Conservation (phyloP, 1,140 invertebrate genomes). For the Drosophila varians region DNA sequence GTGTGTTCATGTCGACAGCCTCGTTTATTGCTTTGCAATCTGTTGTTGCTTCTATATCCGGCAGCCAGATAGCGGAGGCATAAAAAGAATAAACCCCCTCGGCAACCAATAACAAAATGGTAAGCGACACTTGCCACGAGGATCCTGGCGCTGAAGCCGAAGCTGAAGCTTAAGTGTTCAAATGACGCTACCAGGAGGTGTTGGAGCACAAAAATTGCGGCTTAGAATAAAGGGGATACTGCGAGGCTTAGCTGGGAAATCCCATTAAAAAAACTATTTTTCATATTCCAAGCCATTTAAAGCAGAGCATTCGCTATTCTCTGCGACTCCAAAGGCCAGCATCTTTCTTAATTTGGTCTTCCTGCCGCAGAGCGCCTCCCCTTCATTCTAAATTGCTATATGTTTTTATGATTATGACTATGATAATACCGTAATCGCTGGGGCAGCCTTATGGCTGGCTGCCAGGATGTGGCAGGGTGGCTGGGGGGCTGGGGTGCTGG, state of each 20-base stretch:
- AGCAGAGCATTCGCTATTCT: slow-evolving; percentile 2
- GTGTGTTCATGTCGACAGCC: slow-evolving; percentile 31
- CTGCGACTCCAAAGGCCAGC: neutral
- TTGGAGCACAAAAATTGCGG: slow-evolving; percentile 20
- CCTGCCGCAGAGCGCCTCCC: slow-evolving; percentile 6
- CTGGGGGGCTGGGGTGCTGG: no score
- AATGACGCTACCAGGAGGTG: slow-evolving; percentile 8
- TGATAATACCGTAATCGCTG: slow-evolving; percentile 65
- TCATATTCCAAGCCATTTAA: neutral
- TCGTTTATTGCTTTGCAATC: slow-evolving; percentile 51
- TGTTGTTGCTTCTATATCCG: slow-evolving; percentile 66
- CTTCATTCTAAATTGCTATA: slow-evolving; percentile 15
- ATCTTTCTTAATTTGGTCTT: slow-evolving; percentile 29
- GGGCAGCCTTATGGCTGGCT: slow-evolving; percentile 33
- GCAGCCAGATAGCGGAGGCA: slow-evolving; percentile 53
- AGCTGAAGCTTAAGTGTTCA: slow-evolving; percentile 26
- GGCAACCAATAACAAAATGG: slow-evolving; percentile 33
- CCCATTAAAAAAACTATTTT: neutral
- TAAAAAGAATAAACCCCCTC: slow-evolving; percentile 39
- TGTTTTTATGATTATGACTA: slow-evolving; percentile 76
- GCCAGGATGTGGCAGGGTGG: no score
- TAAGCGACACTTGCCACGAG: slow-evolving; percentile 43
- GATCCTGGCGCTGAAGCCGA: no score
- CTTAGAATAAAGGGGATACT: slow-evolving; percentile 15
- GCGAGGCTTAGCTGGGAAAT: neutral